Evolutionary conservation across 2,113 vertebrate species (phyloP).

Genomic region (Electrona antarctica): DNA sequence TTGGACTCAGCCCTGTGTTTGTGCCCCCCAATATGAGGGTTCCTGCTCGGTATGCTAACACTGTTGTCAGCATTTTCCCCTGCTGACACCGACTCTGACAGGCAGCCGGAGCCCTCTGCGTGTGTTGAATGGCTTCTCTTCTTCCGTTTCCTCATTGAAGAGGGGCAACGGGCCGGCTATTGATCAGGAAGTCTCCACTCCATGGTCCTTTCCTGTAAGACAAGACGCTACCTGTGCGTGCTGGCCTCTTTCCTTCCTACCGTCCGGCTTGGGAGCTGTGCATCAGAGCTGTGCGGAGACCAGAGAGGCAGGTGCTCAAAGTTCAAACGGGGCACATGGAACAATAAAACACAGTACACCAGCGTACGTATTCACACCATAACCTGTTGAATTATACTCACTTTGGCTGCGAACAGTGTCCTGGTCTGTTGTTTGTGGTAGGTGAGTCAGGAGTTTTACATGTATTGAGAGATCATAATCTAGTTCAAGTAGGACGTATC

Average conservation of each 20-base stretch:
- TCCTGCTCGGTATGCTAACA: conserved; percentile 58
- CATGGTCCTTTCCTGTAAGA: conserved; percentile 46
- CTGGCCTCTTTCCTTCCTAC: conserved; percentile 4
- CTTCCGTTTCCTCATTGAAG: conserved; percentile 37
- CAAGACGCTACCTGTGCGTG: conserved; percentile 25
- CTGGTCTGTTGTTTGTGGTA: no score
- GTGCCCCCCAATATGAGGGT: conserved; percentile 34
- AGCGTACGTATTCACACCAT: no score
- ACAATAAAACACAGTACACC: no score
- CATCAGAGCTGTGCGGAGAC: conserved; percentile 1
- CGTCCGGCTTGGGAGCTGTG: neutral
- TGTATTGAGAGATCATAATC: no score
- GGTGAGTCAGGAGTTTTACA: no score
- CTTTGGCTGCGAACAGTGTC: no score
- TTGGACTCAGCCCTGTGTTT: conserved; percentile 52
- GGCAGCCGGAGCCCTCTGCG: conserved; percentile 33
- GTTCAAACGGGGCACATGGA: no score
- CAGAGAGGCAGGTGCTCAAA: no score
- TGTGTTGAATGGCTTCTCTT: conserved; percentile 37
- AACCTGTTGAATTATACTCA: no score
- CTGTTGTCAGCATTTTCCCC: conserved; percentile 66
- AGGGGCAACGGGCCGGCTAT: conserved; percentile 18
- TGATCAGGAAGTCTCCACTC: conserved; percentile 36
- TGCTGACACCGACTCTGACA: conserved; percentile 53
- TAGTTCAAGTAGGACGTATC: no score